These are phyloP conservation scores for Anguilla megastoma DNA, from an alignment of 2,797 vertebrate genomes.

Conservation along the genomic window DNA sequence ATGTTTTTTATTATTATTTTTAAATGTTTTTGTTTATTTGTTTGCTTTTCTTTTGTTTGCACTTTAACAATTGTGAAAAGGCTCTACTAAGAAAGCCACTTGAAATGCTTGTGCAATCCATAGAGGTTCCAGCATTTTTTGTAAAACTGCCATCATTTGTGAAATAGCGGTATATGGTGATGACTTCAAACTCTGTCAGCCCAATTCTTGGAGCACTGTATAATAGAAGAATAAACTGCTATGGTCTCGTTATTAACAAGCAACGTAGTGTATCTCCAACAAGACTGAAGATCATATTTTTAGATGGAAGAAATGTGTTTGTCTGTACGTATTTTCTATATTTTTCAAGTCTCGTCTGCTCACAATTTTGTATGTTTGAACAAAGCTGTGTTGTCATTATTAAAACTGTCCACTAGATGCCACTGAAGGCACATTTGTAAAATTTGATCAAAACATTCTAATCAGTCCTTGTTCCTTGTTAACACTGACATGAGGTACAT, in stretches of 20 bases:
- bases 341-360: not conserved
- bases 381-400: not conserved
- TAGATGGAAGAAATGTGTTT: not conserved
- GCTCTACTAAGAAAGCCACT: not conserved
- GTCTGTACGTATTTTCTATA: not conserved
- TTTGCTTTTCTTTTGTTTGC: constrained; percentile 3
- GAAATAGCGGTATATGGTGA: not conserved
- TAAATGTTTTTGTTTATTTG: not conserved
- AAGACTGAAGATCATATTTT: not conserved
- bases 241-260: not conserved
- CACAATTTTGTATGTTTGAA: not conserved
- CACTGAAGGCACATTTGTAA: not conserved
- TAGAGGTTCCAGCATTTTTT: not conserved
- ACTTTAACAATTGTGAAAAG: not conserved
- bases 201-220: not conserved
- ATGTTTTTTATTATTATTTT: not conserved
- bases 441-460: not conserved
- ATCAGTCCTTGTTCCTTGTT: not conserved
- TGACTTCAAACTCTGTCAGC: not conserved
- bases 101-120: not conserved
- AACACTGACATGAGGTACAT: not conserved
- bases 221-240: not conserved
- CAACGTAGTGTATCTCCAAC: not conserved
- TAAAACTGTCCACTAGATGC: not conserved
- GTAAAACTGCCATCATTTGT: not conserved